Percentiles rank a stretch among this genome's conserved stretches.
Conservation (phyloP, 2,888 invertebrate species). For the Tiliacea aurago region DNA sequence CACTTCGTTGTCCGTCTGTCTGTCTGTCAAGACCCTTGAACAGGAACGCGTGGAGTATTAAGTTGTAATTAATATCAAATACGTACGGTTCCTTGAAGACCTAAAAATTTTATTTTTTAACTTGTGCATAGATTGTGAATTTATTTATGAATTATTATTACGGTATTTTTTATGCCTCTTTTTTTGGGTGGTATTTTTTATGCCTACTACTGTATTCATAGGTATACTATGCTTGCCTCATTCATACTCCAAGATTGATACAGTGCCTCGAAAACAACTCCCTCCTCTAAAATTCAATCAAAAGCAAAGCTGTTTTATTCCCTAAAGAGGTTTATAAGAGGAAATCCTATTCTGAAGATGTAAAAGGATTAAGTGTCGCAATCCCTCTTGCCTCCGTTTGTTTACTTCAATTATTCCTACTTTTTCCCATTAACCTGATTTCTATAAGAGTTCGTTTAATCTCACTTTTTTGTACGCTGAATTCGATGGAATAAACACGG, state of each 20-base stretch:
- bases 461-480: conserved; percentile 37
- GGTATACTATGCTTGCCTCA: not conserved
- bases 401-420: conserved; percentile 63
- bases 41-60: no score
- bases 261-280: conserved; percentile 44
- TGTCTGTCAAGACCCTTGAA: no score
- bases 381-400: conserved; percentile 42
- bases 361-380: conserved; percentile 63
- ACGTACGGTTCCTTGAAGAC: no score
- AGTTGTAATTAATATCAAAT: no score
- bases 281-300: conserved; percentile 64
- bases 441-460: conserved; percentile 63
- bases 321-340: conserved; percentile 61
- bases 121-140: not conserved
- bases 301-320: conserved; percentile 62
- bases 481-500: conserved; percentile 44
- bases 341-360: conserved; percentile 65
- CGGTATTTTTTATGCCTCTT: not conserved
- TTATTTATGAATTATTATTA: no score
- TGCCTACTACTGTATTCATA: no score
- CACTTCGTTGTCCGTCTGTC: no score
- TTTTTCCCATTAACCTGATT: conserved; percentile 64
- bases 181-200: no score
- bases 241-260: conserved; percentile 23
- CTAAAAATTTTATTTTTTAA: no score